phyloP scores from a whole-genome alignment of 2,888 invertebrate genomes.

The Myathropa florea region DNA sequence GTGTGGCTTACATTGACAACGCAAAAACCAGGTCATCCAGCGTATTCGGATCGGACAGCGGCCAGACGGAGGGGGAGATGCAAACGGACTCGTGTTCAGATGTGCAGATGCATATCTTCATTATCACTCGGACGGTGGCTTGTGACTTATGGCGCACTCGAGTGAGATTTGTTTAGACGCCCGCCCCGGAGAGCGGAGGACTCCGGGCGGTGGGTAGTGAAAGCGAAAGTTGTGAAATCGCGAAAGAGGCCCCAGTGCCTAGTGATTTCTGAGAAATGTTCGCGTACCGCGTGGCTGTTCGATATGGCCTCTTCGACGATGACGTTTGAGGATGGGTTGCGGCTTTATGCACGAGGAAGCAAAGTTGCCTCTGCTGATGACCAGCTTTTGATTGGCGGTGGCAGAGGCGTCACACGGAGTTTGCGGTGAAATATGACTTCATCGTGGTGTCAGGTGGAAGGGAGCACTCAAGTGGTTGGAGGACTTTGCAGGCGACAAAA shows the following conservation, averaged over 20 bases:
- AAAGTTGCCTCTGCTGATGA: neutral
- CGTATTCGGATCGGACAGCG: no score
- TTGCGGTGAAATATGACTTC: neutral
- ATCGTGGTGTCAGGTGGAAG: no score
- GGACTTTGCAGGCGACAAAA: no score
- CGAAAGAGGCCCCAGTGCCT: conserved; percentile 35
- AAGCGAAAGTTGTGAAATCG: conserved; percentile 72
- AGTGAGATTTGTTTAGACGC: neutral
- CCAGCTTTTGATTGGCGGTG: neutral
- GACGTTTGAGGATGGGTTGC: neutral
- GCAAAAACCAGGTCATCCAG: neutral
- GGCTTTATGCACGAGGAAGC: neutral
- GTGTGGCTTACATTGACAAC: conserved; percentile 34
- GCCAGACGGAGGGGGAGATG: neutral
- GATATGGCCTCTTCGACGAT: conserved; percentile 22
- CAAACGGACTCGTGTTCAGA: neutral
- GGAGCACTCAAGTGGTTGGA: no score
- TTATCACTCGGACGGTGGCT: conserved; percentile 30
- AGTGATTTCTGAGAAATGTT: no score
- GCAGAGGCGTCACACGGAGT: no score
- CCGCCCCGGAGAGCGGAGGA: neutral
- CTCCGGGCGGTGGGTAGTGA: conserved; percentile 9
- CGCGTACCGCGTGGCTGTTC: conserved; percentile 19
- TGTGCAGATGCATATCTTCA: conserved; percentile 39
- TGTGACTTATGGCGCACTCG: neutral